Percentiles rank a stretch among this genome's conserved stretches.
These are phyloP conservation scores for Amyelois transitella DNA, from an alignment of 1,140 invertebrate species.

Conservation along the genomic window DNA sequence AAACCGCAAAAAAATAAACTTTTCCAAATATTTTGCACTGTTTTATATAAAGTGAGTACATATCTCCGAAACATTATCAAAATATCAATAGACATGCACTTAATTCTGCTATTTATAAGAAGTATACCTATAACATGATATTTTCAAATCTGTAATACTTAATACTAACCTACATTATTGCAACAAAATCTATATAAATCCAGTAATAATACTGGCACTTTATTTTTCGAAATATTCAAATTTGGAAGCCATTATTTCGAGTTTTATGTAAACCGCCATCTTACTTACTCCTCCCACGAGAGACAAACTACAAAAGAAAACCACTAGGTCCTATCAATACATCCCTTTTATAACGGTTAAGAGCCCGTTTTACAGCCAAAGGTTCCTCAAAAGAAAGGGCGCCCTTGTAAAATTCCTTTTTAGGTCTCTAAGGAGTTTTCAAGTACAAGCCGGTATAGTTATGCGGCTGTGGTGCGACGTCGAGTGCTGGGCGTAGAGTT, in stretches of 20 bases:
- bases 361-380: slow-evolving; percentile 55
- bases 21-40: too few relatives aligned
- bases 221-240: not conserved
- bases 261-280: slow-evolving; percentile 23
- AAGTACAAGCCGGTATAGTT: slow-evolving; percentile 16
- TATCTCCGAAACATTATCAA: too few relatives aligned
- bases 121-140: too few relatives aligned
- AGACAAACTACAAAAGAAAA: slow-evolving; percentile 44
- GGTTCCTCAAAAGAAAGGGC: slow-evolving; percentile 59
- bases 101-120: too few relatives aligned
- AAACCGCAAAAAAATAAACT: too few relatives aligned
- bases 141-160: too few relatives aligned
- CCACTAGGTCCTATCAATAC: slow-evolving; percentile 29
- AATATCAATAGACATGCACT: too few relatives aligned
- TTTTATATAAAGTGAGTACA: too few relatives aligned
- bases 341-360: slow-evolving; percentile 47
- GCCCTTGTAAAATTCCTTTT: slow-evolving; percentile 68
- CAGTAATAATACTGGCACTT: too few relatives aligned
- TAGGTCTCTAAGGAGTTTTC: slow-evolving; percentile 61
- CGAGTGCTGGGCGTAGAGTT: slow-evolving; percentile 38
- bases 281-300: slow-evolving; percentile 17
- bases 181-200: too few relatives aligned
- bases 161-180: too few relatives aligned
- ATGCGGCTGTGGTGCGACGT: slow-evolving; percentile 14
- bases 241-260: slow-evolving; percentile 7